A percentile compares a stretch with the other conserved stretches of the same genome.
Conservation (phyloP, 2,113 vertebrate genomes). For the Hyperopisus bebe region DNA sequence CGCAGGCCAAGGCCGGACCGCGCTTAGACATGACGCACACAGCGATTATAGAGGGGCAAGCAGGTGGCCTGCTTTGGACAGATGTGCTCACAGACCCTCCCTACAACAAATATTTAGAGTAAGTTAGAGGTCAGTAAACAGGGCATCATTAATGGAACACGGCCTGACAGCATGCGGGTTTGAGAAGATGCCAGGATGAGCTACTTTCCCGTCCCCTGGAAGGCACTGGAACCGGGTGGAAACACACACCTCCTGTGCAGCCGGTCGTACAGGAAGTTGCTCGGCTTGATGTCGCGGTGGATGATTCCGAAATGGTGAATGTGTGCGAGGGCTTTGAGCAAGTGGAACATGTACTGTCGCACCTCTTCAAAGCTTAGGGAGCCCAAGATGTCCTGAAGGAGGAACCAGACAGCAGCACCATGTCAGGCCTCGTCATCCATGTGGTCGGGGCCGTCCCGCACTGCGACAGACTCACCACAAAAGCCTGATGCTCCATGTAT, state of each 20-base stretch:
- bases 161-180: not conserved
- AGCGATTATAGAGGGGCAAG: not conserved
- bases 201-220: slow-evolving; percentile 25
- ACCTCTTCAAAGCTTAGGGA: slow-evolving; percentile 84
- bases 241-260: slow-evolving; percentile 71
- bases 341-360: slow-evolving; percentile 85
- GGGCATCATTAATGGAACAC: not conserved
- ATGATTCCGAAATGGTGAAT: slow-evolving; percentile 95
- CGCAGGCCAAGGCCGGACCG: not conserved
- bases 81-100: not conserved
- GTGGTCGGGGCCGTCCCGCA: not conserved
- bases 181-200: slow-evolving; percentile 38
- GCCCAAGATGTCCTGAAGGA: slow-evolving; percentile 79
- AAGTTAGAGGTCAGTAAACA: not conserved
- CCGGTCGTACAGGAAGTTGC: slow-evolving; percentile 67
- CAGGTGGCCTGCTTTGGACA: not conserved
- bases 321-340: slow-evolving; percentile 82
- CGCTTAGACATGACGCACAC: not conserved
- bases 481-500: slow-evolving; percentile 86
- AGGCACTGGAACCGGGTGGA: slow-evolving; percentile 47
- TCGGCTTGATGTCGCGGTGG: slow-evolving; percentile 92
- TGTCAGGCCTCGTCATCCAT: slow-evolving; percentile 25
- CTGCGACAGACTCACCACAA: slow-evolving; percentile 68
- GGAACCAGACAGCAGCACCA: not conserved
- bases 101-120: not conserved